These are phyloP conservation scores for Coremacera marginata DNA, from an alignment of 2,888 invertebrate species.

Conservation along the genomic window DNA sequence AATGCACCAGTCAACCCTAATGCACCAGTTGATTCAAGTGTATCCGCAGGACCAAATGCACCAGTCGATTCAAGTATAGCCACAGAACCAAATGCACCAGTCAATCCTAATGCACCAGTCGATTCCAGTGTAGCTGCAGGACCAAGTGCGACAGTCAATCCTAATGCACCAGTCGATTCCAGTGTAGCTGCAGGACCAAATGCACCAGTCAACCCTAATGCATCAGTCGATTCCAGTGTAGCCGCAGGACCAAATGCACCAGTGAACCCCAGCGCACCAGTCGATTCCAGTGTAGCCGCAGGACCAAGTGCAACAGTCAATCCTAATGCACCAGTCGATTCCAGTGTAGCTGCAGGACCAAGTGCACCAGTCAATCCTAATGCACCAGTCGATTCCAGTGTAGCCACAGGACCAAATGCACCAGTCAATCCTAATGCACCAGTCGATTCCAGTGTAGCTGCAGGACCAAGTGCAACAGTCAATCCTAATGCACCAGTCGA, in stretches of 20 bases:
- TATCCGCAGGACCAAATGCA: slow-evolving; percentile 34
- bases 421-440: slow-evolving; percentile 42
- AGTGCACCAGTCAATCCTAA: slow-evolving; percentile 41
- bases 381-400: slow-evolving; percentile 44
- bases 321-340: slow-evolving; percentile 40
- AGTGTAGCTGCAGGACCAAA: slow-evolving; percentile 31
- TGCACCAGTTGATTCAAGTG: slow-evolving; percentile 30
- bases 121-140: slow-evolving; percentile 33
- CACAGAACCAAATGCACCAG: slow-evolving; percentile 30
- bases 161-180: slow-evolving; percentile 34
- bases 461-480: slow-evolving; percentile 36
- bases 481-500: slow-evolving; percentile 31
- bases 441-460: slow-evolving; percentile 32
- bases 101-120: slow-evolving; percentile 30
- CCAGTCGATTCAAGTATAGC: slow-evolving; percentile 33
- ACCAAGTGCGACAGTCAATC: slow-evolving; percentile 33
- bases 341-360: slow-evolving; percentile 36
- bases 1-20: slow-evolving; percentile 36
- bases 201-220: slow-evolving; percentile 39
- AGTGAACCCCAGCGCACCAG: slow-evolving; percentile 40
- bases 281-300: slow-evolving; percentile 12
- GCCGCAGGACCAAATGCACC: slow-evolving; percentile 33
- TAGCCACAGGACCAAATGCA: slow-evolving; percentile 46
- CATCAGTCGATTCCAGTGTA: slow-evolving; percentile 37
- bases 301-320: slow-evolving; percentile 37